Base-by-base conservation (phyloP, 2,888 invertebrate species). In the Helleia helle region DNA sequence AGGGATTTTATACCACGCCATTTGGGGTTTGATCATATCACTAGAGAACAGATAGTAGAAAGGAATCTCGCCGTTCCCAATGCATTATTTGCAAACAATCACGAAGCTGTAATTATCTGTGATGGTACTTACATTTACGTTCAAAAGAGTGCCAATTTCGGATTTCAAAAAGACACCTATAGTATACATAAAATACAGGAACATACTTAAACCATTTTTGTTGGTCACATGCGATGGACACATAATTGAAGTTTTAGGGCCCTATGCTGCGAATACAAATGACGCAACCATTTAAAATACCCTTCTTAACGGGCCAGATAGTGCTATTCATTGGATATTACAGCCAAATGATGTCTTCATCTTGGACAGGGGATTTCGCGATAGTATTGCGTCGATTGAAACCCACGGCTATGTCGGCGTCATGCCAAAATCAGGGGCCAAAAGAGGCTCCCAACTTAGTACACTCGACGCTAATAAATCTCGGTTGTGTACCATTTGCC, bases 111-210 rank as follows among this genome's bases (percentile, higher is more conserved):
- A 17, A 11, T 22, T 7, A 34, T 18, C 22, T 34, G 22, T 7
- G 22, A 34, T 18, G 34, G 34, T 2, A 34, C 34, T 7, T 34
- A 34, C 4, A 7, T 22, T n/a, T 34, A 11, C 11, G 34, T 29
- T 4, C 34, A 34, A 34, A 34, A 34, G 7, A 34, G 34, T 3
- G 8, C 2, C 6, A 22, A 22, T 11, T 34, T 34, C 6, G 1
- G 34, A n/a, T 22, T 34, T 34, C 34, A 34, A 34, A 34, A 34
- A 34, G 11, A 9, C 4, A 34, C 22, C n/a, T 34, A 18, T n/a
- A 34, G 18, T 6, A 5, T 22, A 11, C 11, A 34, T n/a, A 9
- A 34, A 34, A n/a, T 5, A 29, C 7, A 29, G 14, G 6, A 11
- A 29, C 8, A 6, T 29, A 7, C 1, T 29, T 8, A 34, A 34